Conservation (phyloP, 2,797 vertebrate species). For the Champsocephalus esox region DNA sequence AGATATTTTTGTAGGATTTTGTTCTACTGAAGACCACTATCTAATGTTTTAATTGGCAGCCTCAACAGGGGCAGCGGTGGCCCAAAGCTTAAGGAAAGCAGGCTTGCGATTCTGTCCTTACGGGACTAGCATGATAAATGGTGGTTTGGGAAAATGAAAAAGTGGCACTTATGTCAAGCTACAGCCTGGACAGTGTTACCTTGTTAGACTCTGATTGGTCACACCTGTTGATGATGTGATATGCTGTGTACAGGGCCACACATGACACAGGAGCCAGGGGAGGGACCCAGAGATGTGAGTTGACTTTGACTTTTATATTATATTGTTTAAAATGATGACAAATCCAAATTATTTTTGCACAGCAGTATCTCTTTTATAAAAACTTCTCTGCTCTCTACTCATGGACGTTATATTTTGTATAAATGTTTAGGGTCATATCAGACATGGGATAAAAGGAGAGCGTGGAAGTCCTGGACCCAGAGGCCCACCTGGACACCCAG, state of each 20-base stretch:
- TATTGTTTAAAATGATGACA: neutral
- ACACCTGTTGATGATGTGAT: constrained; percentile 16
- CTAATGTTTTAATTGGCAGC: too few relatives aligned
- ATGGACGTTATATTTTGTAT: neutral
- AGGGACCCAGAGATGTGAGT: constrained; percentile 64
- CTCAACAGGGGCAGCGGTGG: too few relatives aligned
- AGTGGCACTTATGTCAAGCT: neutral
- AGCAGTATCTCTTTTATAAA: neutral
- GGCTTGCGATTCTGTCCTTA: too few relatives aligned
- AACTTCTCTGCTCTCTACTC: neutral
- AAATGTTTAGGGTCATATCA: constrained; percentile 48
- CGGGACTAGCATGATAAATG: neutral
- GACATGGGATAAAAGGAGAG: constrained; percentile 74
- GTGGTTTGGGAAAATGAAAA: neutral
- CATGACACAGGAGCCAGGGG: constrained; percentile 63
- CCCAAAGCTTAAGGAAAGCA: too few relatives aligned
- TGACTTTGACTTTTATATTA: neutral
- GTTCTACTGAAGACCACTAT: too few relatives aligned
- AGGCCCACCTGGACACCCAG: constrained; percentile 66
- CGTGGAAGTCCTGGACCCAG: constrained; percentile 74
- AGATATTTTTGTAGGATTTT: neutral
- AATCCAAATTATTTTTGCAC: neutral
- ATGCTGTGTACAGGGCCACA: constrained; percentile 60
- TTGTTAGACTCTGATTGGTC: neutral
- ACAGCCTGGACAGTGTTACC: neutral